A percentile compares a stretch with the other conserved stretches of the same genome.
Conservation (phyloP, 2,113 vertebrate species). For the Grus americana region DNA sequence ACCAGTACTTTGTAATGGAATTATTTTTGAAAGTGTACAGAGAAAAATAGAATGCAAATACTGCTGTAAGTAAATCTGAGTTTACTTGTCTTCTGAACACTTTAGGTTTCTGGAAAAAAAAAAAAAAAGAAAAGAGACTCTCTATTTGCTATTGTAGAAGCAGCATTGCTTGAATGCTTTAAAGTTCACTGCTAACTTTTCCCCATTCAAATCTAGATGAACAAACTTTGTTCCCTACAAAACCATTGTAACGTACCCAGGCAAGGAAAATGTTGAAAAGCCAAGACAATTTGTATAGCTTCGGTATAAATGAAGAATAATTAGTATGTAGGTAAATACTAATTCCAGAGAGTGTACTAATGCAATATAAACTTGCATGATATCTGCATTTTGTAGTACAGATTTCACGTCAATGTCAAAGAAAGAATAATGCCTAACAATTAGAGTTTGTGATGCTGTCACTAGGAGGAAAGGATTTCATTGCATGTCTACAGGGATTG, state of each 20-base stretch:
- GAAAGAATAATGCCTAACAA: constrained; percentile 50
- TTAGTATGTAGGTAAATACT: not conserved
- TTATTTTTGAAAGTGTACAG: not conserved
- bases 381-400: not conserved
- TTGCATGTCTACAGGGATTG: constrained; percentile 53
- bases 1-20: not conserved
- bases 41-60: not conserved
- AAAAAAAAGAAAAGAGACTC: not conserved
- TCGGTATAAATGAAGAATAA: not conserved
- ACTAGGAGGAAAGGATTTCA: constrained; percentile 50
- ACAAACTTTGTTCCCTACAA: not conserved
- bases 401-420: constrained; percentile 48
- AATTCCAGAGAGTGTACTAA: not conserved
- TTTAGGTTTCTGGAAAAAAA: not conserved
- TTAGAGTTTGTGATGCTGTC: constrained; percentile 55
- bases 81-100: not conserved
- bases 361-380: not conserved
- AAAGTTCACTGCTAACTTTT: not conserved
- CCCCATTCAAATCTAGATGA: not conserved
- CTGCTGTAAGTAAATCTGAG: not conserved
- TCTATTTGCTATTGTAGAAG: not conserved
- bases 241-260: not conserved
- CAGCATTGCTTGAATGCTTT: not conserved
- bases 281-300: not conserved
- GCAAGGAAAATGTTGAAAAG: not conserved